phyloP scores from a whole-genome alignment of 2,797 vertebrate species.

The Alca torda region DNA sequence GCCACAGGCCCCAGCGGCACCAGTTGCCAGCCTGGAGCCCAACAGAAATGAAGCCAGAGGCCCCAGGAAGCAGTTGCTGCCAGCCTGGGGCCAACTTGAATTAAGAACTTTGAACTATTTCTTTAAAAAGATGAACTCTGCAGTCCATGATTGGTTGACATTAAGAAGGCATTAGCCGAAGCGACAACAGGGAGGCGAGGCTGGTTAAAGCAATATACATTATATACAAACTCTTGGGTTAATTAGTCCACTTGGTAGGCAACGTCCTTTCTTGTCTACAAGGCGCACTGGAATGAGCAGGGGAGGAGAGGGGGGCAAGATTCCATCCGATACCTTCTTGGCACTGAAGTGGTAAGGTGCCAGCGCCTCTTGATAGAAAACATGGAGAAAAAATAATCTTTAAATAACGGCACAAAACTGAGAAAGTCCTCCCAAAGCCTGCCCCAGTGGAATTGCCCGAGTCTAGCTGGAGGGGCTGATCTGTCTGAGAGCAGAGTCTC shows the following conservation, averaged over 20 bases:
- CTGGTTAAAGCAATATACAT: constrained; percentile 83
- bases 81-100: constrained; percentile 27
- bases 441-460: constrained; percentile 69
- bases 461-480: constrained; percentile 70
- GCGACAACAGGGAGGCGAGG: constrained; percentile 68
- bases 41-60: constrained; percentile 17
- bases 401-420: constrained; percentile 87
- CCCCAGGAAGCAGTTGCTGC: background rate
- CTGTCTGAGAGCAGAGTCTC: constrained; percentile 74
- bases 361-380: constrained; percentile 82
- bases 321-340: constrained; percentile 82
- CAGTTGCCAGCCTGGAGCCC: constrained; percentile 30
- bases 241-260: constrained; percentile 82
- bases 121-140: constrained; percentile 67
- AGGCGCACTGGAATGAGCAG: constrained; percentile 76
- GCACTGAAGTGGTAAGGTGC: constrained; percentile 79
- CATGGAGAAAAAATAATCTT: constrained; percentile 82
- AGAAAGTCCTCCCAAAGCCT: constrained; percentile 84
- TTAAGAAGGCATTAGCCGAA: constrained; percentile 77
- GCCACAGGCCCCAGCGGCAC: constrained; percentile 8
- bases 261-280: constrained; percentile 76
- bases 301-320: constrained; percentile 74
- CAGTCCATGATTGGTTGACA: constrained; percentile 80
- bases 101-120: constrained; percentile 56
- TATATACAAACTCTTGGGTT: constrained; percentile 82